Conservation (phyloP, 2,888 invertebrate genomes). For the Notocelia uddmanniana region DNA sequence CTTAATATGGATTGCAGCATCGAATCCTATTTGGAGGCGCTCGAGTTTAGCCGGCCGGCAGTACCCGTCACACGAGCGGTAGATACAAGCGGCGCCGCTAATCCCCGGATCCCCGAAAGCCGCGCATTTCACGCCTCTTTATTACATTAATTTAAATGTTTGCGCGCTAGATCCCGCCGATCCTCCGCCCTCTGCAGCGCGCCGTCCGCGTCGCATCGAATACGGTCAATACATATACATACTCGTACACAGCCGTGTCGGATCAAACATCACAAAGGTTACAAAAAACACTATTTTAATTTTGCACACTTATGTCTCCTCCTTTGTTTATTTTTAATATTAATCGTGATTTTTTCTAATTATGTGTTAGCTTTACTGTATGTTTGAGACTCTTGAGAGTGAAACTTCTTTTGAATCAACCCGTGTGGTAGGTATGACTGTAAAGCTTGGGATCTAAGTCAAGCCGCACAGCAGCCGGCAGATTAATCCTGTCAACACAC, state of each 20-base stretch:
- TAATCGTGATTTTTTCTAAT: background rate
- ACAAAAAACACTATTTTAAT: background rate
- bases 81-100: constrained; percentile 60
- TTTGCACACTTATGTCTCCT: background rate
- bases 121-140: constrained; percentile 81
- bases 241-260: too few species aligned
- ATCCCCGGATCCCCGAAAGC: constrained; percentile 72
- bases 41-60: background rate
- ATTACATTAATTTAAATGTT: constrained; percentile 86
- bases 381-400: background rate
- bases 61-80: background rate
- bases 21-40: background rate
- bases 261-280: background rate
- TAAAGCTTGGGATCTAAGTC: constrained; percentile 18
- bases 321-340: background rate
- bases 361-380: background rate
- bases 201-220: constrained; percentile 18
- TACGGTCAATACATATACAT: constrained; percentile 26
- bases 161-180: constrained; percentile 67
- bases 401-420: background rate
- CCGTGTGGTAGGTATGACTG: background rate
- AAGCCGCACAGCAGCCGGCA: constrained; percentile 44
- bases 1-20: background rate
- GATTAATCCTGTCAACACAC: constrained; percentile 75
- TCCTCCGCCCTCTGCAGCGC: constrained; percentile 59